Conservation (phyloP, 2,888 invertebrate genomes). For the Cheilosia impressa region DNA sequence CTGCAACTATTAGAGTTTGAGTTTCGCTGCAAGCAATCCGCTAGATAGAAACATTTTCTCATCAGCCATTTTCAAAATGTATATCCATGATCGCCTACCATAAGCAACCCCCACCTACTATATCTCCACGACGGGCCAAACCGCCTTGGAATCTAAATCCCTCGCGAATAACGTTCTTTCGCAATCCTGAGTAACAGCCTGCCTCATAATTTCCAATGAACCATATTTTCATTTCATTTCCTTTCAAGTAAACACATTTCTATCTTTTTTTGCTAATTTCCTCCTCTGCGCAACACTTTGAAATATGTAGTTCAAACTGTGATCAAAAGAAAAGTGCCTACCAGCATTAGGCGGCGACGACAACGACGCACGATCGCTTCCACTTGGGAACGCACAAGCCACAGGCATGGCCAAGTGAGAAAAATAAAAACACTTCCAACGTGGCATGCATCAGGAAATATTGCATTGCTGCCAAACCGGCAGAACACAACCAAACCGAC, state of each 20-base stretch:
- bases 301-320: conserved; percentile 23
- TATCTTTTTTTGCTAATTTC: background rate
- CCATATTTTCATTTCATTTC: background rate
- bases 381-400: conserved; percentile 59
- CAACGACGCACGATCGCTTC: conserved; percentile 29
- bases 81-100: too few relatives aligned
- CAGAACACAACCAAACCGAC: conserved; percentile 53
- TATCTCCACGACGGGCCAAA: too few relatives aligned
- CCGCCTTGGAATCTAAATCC: too few relatives aligned
- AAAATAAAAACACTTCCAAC: conserved; percentile 13
- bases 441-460: conserved; percentile 62
- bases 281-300: background rate
- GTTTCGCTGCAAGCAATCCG: too few relatives aligned
- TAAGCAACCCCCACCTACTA: too few relatives aligned
- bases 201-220: conserved; percentile 1
- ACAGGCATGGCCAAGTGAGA: conserved; percentile 28
- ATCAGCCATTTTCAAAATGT: too few relatives aligned
- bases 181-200: background rate
- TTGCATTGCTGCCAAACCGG: conserved; percentile 58
- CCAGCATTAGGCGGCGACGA: background rate
- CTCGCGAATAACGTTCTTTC: background rate
- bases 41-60: too few relatives aligned
- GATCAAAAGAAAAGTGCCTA: conserved; percentile 41
- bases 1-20: too few relatives aligned
- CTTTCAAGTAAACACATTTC: background rate